Conservation (phyloP, 2,888 invertebrate genomes). For the Tubulanus polymorphus region DNA sequence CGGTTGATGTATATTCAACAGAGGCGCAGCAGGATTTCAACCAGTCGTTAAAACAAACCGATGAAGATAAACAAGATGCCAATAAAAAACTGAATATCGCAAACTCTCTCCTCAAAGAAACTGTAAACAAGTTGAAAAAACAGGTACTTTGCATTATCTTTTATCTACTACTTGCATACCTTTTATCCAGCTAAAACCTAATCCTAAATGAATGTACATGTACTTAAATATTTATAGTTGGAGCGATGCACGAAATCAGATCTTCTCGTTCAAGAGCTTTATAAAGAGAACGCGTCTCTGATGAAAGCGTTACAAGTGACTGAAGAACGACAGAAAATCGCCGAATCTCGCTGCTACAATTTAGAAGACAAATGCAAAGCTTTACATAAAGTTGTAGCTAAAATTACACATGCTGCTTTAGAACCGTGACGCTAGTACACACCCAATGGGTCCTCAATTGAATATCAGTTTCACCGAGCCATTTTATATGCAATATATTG, state of each 20-base stretch:
- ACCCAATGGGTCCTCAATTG: too few relatives aligned
- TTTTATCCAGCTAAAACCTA: too few relatives aligned
- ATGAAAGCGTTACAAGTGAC: conserved; percentile 32
- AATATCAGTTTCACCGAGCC: too few relatives aligned
- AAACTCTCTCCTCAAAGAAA: background rate
- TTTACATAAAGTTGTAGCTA: conserved; percentile 13
- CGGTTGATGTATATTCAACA: too few relatives aligned
- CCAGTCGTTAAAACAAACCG: background rate
- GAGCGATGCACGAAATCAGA: conserved; percentile 30
- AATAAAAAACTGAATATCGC: background rate
- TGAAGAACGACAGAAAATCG: conserved; percentile 36
- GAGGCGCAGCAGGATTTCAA: background rate
- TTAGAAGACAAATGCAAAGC: conserved; percentile 31
- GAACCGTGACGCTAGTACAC: conserved; percentile 1
- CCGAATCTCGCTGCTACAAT: conserved; percentile 29
- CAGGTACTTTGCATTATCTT: too few relatives aligned
- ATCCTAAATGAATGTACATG: too few relatives aligned
- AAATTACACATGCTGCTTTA: background rate
- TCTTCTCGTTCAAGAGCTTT: conserved; percentile 37
- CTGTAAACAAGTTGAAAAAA: background rate
- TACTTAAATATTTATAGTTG: too few relatives aligned
- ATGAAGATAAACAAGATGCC: background rate
- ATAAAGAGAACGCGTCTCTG: conserved; percentile 40
- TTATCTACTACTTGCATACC: too few relatives aligned
- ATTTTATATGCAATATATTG: too few relatives aligned